Evolutionary conservation across 2,888 invertebrate genomes (phyloP).

Genomic region (Lepas anatifera): DNA sequence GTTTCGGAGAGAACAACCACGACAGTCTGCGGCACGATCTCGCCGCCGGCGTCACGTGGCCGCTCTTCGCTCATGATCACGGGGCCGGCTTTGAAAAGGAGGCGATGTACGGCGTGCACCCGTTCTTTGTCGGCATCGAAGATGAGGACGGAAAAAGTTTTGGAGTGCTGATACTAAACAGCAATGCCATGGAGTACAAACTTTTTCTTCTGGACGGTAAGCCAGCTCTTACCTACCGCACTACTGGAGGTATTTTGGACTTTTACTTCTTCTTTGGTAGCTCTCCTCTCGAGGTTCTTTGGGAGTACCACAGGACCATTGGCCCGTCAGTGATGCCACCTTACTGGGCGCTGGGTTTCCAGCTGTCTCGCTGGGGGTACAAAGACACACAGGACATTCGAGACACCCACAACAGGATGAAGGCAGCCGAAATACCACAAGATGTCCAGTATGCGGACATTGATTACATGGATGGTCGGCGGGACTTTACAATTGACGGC

Average conservation of each 20-base stretch:
- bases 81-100: conserved; percentile 9
- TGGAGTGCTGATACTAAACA: conserved; percentile 22
- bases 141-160: conserved; percentile 22
- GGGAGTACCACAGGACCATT: conserved; percentile 38
- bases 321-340: conserved; percentile 72
- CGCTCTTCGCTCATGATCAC: conserved; percentile 21
- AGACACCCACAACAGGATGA: conserved; percentile 51
- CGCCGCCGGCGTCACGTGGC: conserved; percentile 26
- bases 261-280: conserved; percentile 67
- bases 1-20: conserved; percentile 37
- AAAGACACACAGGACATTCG: conserved; percentile 49
- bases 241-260: conserved; percentile 68
- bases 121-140: conserved; percentile 24
- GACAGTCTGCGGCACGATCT: conserved; percentile 32
- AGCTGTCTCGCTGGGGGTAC: conserved; percentile 47
- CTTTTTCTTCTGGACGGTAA: conserved; percentile 36
- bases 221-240: conserved; percentile 69
- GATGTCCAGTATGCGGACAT: conserved; percentile 43
- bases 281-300: conserved; percentile 42
- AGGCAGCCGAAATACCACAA: conserved; percentile 61
- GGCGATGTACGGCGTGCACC: conserved; percentile 25
- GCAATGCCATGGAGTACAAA: conserved; percentile 25
- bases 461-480: conserved; percentile 34
- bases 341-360: conserved; percentile 50
- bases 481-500: conserved; percentile 33